Evolutionary conservation across 2,888 invertebrate species (phyloP).

Genomic region (Ganaspis brasiliensis): DNA sequence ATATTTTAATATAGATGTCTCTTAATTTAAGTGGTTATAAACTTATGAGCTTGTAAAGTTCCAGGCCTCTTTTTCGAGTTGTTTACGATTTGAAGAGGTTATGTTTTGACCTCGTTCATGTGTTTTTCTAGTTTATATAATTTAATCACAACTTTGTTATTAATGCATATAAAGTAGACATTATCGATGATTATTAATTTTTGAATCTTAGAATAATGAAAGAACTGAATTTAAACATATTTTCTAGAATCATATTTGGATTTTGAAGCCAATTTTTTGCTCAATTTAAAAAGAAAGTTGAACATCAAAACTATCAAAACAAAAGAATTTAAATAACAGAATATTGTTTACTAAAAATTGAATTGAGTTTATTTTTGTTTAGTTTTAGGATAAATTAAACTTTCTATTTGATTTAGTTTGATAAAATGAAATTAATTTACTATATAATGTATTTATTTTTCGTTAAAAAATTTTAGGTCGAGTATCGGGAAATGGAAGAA

Average conservation of each 20-base stretch:
- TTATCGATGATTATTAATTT: too few species aligned
- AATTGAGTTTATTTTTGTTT: too few species aligned
- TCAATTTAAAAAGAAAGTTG: too few species aligned
- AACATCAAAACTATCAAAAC: too few species aligned
- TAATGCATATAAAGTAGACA: background rate
- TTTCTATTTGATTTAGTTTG: too few species aligned
- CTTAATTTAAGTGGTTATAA: background rate
- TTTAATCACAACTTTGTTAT: background rate
- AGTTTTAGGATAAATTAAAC: too few species aligned
- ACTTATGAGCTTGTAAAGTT: slow-evolving; percentile 1
- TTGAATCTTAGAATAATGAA: too few species aligned
- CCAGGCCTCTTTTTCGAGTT: background rate
- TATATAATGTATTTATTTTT: background rate
- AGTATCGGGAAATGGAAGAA: slow-evolving; percentile 86
- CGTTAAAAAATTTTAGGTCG: slow-evolving; percentile 81
- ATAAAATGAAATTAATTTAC: slow-evolving; percentile 7
- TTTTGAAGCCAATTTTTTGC: too few species aligned
- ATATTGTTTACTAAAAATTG: too few species aligned
- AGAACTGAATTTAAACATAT: too few species aligned
- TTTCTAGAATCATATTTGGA: too few species aligned
- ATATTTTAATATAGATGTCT: background rate
- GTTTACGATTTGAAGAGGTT: slow-evolving; percentile 52
- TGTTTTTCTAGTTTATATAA: slow-evolving; percentile 31
- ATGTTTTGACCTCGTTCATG: slow-evolving; percentile 56
- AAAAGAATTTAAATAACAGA: too few species aligned